Base-by-base conservation (phyloP, 2,113 vertebrate species). In the Phalacrocorax aristotelis region DNA sequence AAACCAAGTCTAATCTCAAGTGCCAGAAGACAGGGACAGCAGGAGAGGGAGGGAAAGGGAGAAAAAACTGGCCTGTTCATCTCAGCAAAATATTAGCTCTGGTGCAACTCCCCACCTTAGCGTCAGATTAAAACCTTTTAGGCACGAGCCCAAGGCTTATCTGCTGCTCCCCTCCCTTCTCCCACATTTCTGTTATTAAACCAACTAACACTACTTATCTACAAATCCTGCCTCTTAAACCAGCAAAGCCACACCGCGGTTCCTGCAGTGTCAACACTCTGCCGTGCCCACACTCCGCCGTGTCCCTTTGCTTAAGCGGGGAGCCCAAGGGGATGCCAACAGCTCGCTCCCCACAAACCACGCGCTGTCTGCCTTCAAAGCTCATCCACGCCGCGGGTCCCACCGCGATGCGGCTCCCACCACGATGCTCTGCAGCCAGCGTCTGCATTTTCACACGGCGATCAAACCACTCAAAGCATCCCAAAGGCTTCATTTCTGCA, bases 401-500 rank as follows among this genome's bases (percentile, higher is more conserved):
- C 69, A 65, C 10, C 70, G 11, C 0, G 0, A 7, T 1, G 10
- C 0, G 11, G 32, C 0, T 61, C 34, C 36, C 44, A 38, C 19
- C 60, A 7, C 0, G 0, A 34, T 3, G 23, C 54, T 58, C 77
- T 5, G 46, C 87, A 54, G 57, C 70, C 77, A 23, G 69, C 25
- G 3, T 3, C 49, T 3, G 14, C 32, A 0, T 21, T 62, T 42
- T 2, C 87, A 20, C 15, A 1, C 1, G 0, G 26, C 0, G 1
- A 30, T 26, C 62, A 11, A 72, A 66, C 34, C 46, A 12, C 91
- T 60, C 62, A 1, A 18, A 93, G 52, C 81, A 54, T 11, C 82
- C n/a, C 0, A 1, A 7, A 34, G 49, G 71, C n/a, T 0, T 1
- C 10, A n/a, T 22, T 61, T 20, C 54, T 14, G 2, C 21, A 9